Conservation (phyloP, 2,888 invertebrate genomes). For the Brachynemurus nebulosus region DNA sequence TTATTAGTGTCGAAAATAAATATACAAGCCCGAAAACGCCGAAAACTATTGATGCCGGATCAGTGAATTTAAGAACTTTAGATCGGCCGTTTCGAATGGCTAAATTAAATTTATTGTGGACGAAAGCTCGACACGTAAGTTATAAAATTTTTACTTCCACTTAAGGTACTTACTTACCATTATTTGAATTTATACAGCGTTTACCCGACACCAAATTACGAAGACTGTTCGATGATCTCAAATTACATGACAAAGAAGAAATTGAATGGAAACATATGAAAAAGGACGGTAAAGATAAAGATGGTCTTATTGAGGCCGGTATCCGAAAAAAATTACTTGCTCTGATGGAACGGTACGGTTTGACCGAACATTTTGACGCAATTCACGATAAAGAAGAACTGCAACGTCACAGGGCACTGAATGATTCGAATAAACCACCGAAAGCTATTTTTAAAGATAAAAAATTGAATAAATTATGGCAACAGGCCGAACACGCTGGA, state of each 20-base stretch:
- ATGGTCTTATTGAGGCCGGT: constrained; percentile 70
- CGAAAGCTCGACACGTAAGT: constrained; percentile 76
- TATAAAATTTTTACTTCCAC: constrained; percentile 7
- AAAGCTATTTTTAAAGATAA: constrained; percentile 79
- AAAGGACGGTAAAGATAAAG: constrained; percentile 73
- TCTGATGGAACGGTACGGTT: constrained; percentile 68
- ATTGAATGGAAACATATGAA: constrained; percentile 67
- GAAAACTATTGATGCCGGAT: constrained; percentile 24
- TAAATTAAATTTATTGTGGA: constrained; percentile 79
- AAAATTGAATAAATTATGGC: constrained; percentile 79
- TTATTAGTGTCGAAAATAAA: constrained; percentile 39
- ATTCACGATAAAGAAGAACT: constrained; percentile 42
- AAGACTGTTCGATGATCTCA: constrained; percentile 75
- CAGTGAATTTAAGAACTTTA: constrained; percentile 45
- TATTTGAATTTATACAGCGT: constrained; percentile 37
- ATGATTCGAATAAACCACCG: constrained; percentile 43
- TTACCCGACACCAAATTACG: constrained; percentile 72
- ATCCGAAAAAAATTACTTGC: constrained; percentile 64
- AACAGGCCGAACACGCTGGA: constrained; percentile 77
- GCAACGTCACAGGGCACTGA: constrained; percentile 37
- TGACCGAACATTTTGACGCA: constrained; percentile 68
- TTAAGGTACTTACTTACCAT: not conserved
- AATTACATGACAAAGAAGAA: constrained; percentile 88
- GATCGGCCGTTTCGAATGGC: constrained; percentile 82
- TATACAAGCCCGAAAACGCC: constrained; percentile 42